phyloP scores from a whole-genome alignment of 2,888 invertebrate species.

The Lepidonotus clava region DNA sequence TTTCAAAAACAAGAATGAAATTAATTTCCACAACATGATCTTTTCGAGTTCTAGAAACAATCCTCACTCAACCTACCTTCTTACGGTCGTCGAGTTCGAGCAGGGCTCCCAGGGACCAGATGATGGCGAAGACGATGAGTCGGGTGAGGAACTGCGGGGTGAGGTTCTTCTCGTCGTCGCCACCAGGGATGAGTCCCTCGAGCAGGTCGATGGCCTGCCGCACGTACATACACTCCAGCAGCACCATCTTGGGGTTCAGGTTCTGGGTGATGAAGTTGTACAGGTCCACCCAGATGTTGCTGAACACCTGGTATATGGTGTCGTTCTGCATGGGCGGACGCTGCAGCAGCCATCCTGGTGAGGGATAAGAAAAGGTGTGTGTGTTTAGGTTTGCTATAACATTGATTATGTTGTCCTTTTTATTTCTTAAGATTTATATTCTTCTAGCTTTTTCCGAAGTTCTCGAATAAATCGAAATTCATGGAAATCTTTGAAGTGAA shows the following conservation, averaged over 20 bases:
- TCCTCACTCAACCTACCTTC: no score
- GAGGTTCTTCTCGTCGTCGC: constrained; percentile 78
- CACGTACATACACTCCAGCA: constrained; percentile 94
- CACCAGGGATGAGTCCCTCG: constrained; percentile 91
- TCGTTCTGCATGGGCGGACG: constrained; percentile 83
- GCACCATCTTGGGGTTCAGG: constrained; percentile 88
- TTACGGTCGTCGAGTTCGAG: constrained; percentile 90
- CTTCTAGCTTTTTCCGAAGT: no score
- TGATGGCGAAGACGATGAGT: constrained; percentile 91
- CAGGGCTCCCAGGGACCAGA: constrained; percentile 96
- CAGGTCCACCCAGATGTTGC: constrained; percentile 87
- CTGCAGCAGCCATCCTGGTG: constrained; percentile 77
- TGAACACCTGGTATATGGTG: constrained; percentile 86
- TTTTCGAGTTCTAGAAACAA: no score
- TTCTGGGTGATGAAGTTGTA: constrained; percentile 93
- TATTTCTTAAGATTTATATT: no score
- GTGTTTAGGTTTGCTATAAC: no score
- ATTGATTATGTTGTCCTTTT: no score
- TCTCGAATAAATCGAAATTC: no score
- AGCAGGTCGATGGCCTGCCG: constrained; percentile 86
- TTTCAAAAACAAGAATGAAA: no score
- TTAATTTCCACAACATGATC: no score
- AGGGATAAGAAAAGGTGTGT: neutral
- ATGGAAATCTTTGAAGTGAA: no score
- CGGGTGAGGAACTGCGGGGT: constrained; percentile 88